phyloP scores from a whole-genome alignment of 2,113 vertebrate species.

The Ptyas mucosa region DNA sequence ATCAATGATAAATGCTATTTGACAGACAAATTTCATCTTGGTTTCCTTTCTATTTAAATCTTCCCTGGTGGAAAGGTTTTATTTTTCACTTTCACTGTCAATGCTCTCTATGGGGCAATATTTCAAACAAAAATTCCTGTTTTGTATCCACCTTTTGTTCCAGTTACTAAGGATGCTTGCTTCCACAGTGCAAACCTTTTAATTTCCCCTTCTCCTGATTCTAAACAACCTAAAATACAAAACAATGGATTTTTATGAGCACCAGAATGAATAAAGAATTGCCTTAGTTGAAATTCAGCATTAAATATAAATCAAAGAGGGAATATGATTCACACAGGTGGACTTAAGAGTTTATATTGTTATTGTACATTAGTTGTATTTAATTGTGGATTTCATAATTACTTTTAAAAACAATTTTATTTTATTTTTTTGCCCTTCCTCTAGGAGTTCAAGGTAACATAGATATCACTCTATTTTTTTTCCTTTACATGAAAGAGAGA shows the following conservation, averaged over 20 bases:
- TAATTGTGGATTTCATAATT: neutral
- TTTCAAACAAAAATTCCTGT: constrained; percentile 52
- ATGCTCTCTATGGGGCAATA: constrained; percentile 43
- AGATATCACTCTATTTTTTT: neutral
- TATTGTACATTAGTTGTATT: neutral
- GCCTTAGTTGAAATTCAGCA: neutral
- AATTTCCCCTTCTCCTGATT: constrained; percentile 32
- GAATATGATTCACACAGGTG: neutral
- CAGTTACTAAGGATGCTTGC: constrained; percentile 47
- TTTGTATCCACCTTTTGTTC: constrained; percentile 39
- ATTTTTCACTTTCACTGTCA: constrained; percentile 39
- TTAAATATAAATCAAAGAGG: neutral
- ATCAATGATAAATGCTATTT: constrained; percentile 44
- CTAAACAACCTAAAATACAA: constrained; percentile 45
- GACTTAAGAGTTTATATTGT: neutral
- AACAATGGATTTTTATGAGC: constrained; percentile 23
- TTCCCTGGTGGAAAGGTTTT: constrained; percentile 27
- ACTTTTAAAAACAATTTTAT: neutral
- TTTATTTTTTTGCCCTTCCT: neutral
- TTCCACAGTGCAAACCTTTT: constrained; percentile 22
- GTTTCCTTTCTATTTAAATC: constrained; percentile 48
- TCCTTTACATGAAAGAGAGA: neutral
- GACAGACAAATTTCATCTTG: constrained; percentile 49
- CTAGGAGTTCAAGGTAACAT: neutral
- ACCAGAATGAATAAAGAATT: constrained; percentile 17